Base-by-base conservation (phyloP, 2,797 vertebrate species). In the Sebastes aleutianus region DNA sequence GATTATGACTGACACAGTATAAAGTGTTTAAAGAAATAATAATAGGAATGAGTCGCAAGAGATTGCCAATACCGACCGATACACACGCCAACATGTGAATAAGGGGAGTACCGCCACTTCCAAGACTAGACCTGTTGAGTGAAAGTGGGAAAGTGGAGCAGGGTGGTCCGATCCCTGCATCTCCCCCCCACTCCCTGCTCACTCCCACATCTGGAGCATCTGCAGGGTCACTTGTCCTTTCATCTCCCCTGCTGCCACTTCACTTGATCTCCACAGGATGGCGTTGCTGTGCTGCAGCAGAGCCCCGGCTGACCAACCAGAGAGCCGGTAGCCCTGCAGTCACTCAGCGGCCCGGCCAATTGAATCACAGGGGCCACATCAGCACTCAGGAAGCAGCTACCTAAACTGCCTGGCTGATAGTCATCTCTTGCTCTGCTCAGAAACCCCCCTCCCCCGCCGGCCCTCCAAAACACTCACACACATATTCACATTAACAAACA, bases 341-440 rank as follows among this genome's bases (percentile, higher is more conserved):
- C 89, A 88, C 80, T 88, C 85, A 86, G 79, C 75, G n/a, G 84
- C 39, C 65, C 29, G 54, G 73, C 83, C 89, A 89, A 85, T 85
- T 89, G 88, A 79, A 89, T 90, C 88, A 76, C 68, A 6, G 80
- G 69, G 86, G 85, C 88, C 91, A 92, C 92, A 88, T 91, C 89
- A 92, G 90, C 93, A 91, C 91, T 90, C 92, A 92, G 90, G 89
- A 95, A 93, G 88, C 86, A 80, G 90, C 88, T 92, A 92, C 89
- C 89, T 91, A 93, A 92, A 93, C 91, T 83, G 76, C 68, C 84
- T 82, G 29, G 75, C 88, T 87, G 92, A 94, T 93, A 91, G 87
- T 87, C 88, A 93, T 94, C 92, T 90, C 83, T 76, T 76, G 77
- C 74, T 80, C 78, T 71, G 36, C 65, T 77, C 76, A 58, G 32